These are phyloP conservation scores for Cryptomyrus ogoouensis DNA, from an alignment of 2,113 vertebrate species.

Conservation along the genomic window DNA sequence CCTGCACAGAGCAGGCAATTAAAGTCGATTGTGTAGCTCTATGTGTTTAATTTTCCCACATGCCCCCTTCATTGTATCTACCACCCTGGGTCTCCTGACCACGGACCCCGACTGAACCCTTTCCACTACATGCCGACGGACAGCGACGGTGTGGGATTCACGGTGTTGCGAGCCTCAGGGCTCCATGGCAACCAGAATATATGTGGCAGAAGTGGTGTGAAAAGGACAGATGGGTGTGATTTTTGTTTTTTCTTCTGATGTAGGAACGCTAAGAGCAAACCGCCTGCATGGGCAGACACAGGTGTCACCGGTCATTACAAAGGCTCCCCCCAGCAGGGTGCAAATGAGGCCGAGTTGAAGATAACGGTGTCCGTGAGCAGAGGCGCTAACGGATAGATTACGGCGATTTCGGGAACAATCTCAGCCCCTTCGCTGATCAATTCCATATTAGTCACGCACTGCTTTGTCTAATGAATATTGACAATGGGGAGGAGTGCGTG, in stretches of 20 bases:
- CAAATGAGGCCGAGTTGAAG: background rate
- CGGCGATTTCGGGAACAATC: background rate
- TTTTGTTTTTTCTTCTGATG: too few species aligned
- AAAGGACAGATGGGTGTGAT: background rate
- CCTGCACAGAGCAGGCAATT: background rate
- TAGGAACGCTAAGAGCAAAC: background rate
- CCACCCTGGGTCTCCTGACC: background rate
- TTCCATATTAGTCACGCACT: constrained; percentile 9
- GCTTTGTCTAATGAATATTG: constrained; percentile 9
- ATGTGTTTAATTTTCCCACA: background rate
- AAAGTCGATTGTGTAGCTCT: background rate
- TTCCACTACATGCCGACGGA: background rate
- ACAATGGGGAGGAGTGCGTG: background rate
- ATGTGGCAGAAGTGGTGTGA: background rate
- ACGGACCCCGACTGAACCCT: background rate
- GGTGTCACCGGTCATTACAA: background rate
- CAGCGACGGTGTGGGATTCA: background rate
- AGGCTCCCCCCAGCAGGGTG: background rate
- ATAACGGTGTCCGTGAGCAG: background rate
- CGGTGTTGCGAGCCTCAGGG: too few species aligned
- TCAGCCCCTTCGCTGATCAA: background rate
- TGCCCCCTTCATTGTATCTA: background rate
- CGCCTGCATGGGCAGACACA: background rate
- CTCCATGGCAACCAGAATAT: background rate
- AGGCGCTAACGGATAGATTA: background rate